Evolutionary conservation across 2,888 invertebrate genomes (phyloP), one percentile per base, ranked within the genome.

Genomic region (Acronicta aceris): DNA sequence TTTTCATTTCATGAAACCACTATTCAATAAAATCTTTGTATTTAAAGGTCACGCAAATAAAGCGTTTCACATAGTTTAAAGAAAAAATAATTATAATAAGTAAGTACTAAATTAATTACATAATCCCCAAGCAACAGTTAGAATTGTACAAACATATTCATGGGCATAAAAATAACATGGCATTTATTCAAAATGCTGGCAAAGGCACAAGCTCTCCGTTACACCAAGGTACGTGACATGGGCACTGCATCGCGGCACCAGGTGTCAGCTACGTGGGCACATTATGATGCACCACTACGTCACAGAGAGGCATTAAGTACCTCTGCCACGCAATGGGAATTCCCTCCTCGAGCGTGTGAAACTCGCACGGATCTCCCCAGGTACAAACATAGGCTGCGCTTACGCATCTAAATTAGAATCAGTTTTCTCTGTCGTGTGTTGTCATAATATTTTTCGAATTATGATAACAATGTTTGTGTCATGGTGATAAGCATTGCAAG

Each of bases 301-400:
- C 81, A 77, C 52, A 49, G 49, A 67, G 38, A 15, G 25, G 54
- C 16, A 49, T 49, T 16, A 49, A 30, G 38, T 43, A 40, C 58
- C 40, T 41, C 36, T 38, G 49, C 53, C 49, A 65, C 70, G 64
- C 58, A 61, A 49, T 76, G 81, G 84, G 84, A 71, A 79, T 83
- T 81, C 82, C 85, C 83, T 75, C 21, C 52, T 62, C 33, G 67
- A 80, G 68, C 84, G 81, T 82, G 84, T 76, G 82, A 84, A 81
- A 66, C 58, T 68, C 51, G 21, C 48, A 41, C 30, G 59, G 59
- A 47, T 47, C 59, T 74, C 52, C 67, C 65, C 54, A 48, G 57
- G 63, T 46, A 43, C 15, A 36, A 21, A 21, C 17, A 50, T 47
- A 13, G 16, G 42, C 21, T 56, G 43, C 50, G 21, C 21, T 21